phyloP scores from a whole-genome alignment of 2,113 vertebrate genomes.

The Malurus alboscapulatus region DNA sequence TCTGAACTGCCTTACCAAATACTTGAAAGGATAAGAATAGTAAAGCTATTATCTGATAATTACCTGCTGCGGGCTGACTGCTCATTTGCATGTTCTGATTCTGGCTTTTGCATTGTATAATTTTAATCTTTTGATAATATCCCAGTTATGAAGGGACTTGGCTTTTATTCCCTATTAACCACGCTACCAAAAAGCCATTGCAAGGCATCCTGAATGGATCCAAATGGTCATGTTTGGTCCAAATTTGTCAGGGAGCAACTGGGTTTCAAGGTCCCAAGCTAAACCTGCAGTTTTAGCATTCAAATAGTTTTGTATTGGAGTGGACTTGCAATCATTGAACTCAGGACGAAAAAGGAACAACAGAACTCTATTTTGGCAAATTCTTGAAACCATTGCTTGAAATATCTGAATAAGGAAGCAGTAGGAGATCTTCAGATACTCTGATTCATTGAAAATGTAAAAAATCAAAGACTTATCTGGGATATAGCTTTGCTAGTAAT shows the following conservation, averaged over 20 bases:
- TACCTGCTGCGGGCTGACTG: constrained; percentile 36
- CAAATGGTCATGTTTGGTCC: background rate
- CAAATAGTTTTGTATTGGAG: background rate
- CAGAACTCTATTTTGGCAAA: background rate
- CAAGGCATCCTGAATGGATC: background rate
- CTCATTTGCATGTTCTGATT: constrained; percentile 51
- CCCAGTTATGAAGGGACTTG: background rate
- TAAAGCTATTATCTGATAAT: constrained; percentile 57
- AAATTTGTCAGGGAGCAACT: background rate
- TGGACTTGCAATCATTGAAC: background rate
- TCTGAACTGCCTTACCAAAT: background rate
- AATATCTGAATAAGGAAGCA: background rate
- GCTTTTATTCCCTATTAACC: background rate
- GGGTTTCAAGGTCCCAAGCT: background rate
- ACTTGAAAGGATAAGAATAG: constrained; percentile 50
- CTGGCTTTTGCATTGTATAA: constrained; percentile 38
- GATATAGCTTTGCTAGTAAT: background rate
- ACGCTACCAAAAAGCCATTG: background rate
- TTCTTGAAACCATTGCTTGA: background rate
- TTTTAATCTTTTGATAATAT: background rate
- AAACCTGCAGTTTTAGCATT: background rate
- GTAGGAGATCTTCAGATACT: background rate
- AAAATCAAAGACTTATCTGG: background rate
- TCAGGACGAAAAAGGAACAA: background rate
- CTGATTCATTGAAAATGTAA: background rate